Evolutionary conservation across 2,113 vertebrate species (phyloP).

Genomic region (Puntigrus tetrazona): DNA sequence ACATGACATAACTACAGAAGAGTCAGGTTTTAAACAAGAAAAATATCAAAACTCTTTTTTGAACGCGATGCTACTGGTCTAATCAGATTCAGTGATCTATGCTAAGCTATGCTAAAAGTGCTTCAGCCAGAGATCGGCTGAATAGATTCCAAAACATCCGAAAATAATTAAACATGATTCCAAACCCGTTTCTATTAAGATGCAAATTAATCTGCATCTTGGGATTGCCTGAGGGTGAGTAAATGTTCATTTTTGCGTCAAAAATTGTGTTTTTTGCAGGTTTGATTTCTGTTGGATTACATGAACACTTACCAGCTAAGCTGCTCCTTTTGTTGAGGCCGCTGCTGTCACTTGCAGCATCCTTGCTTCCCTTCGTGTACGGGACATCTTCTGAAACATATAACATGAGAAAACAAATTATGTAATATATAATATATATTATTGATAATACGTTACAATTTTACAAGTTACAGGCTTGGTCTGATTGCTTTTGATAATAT

Average conservation of each 20-base stretch:
- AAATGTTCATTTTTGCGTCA: neutral
- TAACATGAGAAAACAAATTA: conserved; percentile 50
- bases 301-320: conserved; percentile 85
- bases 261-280: neutral
- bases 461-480: neutral
- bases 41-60: no score
- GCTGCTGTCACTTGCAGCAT: conserved; percentile 77
- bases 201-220: neutral
- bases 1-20: no score
- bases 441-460: neutral
- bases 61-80: no score
- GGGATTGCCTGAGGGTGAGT: neutral
- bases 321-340: conserved; percentile 86
- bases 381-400: conserved; percentile 87
- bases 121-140: no score
- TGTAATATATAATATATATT: no score
- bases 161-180: no score
- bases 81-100: no score
- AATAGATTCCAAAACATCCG: no score
- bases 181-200: neutral
- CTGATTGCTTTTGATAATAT: neutral
- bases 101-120: no score
- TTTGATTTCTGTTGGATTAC: neutral
- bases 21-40: no score
- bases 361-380: conserved; percentile 90